Evolutionary conservation across 2,113 vertebrate species (phyloP).

Genomic region (Budorcas taxicolor): DNA sequence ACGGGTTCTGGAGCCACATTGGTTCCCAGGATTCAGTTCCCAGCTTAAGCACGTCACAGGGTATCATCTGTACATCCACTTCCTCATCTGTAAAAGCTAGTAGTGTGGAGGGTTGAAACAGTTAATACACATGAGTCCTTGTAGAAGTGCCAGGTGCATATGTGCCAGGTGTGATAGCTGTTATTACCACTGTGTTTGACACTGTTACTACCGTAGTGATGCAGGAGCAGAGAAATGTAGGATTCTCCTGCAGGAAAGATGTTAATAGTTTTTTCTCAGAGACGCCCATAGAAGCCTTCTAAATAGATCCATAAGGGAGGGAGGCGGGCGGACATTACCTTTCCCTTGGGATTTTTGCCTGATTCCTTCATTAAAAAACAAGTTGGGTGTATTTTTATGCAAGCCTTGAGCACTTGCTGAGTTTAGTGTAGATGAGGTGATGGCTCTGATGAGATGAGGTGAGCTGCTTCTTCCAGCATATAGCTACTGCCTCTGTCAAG

Average conservation of each 20-base stretch:
- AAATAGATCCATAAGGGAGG: background rate
- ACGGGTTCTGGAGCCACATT: background rate
- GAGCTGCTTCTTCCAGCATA: background rate
- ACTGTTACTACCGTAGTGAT: background rate
- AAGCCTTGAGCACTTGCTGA: background rate
- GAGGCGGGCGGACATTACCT: rapidly evolving
- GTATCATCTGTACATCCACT: too few relatives aligned
- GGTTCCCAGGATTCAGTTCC: background rate
- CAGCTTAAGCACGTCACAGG: background rate
- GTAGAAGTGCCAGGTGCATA: background rate
- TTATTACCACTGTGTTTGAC: background rate
- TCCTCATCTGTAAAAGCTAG: background rate
- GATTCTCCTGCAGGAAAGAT: background rate
- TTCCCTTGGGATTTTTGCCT: background rate
- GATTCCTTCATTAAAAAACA: background rate
- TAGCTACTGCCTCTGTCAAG: background rate
- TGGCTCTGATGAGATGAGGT: background rate
- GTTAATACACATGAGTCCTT: background rate
- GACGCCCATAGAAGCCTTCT: background rate
- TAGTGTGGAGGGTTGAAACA: background rate
- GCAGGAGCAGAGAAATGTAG: background rate
- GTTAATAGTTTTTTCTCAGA: background rate
- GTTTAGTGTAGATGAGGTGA: background rate
- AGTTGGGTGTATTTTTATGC: background rate
- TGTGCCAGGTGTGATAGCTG: background rate